phyloP scores from a whole-genome alignment of 30 jellyfish, hydroid and myxozoan genomes.

The Turritopsis rubra region DNA sequence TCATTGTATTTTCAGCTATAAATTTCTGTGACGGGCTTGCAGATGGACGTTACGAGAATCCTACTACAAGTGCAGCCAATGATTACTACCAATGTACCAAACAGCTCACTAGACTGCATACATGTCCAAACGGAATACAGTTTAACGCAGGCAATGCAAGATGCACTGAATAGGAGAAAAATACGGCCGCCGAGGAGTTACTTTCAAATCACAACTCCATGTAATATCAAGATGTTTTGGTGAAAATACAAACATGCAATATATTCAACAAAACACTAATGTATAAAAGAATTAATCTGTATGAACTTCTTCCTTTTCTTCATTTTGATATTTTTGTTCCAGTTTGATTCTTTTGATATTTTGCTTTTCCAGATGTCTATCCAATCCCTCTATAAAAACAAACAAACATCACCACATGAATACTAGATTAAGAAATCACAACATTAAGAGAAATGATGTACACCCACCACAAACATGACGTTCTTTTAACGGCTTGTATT shows the following conservation, averaged over 20 bases:
- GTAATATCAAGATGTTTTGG: too few species aligned
- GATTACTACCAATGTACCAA: constrained; percentile 1
- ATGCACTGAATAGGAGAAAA: background rate
- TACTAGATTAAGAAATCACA: background rate
- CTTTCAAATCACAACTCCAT: too few species aligned
- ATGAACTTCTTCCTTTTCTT: background rate
- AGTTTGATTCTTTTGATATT: constrained; percentile 49
- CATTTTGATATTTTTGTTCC: constrained; percentile 33
- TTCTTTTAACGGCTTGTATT: constrained; percentile 22
- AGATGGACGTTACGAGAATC: background rate
- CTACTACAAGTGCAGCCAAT: background rate
- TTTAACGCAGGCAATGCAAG: constrained; percentile 11
- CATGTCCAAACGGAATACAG: background rate
- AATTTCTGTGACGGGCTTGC: constrained; percentile 1
- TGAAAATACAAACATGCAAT: too few species aligned
- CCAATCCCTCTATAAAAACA: constrained; percentile 61
- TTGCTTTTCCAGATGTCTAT: constrained; percentile 78
- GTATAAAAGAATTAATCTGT: background rate
- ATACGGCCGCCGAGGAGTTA: too few species aligned
- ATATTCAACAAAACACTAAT: background rate
- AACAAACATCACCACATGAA: background rate
- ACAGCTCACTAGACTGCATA: constrained; percentile 13
- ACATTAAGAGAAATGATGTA: too few species aligned
- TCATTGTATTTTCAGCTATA: background rate
- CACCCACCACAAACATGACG: constrained; percentile 38